Base-by-base conservation (phyloP, 2,888 invertebrate genomes). In the Drosophila colorata region DNA sequence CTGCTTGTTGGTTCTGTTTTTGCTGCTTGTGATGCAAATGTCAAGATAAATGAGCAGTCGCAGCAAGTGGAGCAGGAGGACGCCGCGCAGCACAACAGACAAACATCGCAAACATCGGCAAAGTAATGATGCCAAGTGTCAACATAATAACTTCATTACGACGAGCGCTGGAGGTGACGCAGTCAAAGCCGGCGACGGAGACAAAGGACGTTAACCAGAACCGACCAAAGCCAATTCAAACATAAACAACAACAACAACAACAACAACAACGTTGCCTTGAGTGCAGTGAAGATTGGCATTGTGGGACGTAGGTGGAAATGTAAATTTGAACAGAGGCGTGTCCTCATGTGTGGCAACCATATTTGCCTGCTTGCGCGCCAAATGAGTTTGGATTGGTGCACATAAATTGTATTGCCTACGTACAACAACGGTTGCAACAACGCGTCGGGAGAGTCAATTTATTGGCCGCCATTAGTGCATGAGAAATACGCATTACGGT, bases 111-210 rank as follows among this genome's bases (percentile, higher is more conserved):
- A n/a, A n/a, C n/a, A n/a, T n/a, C n/a, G 51, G 60, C 57, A 72
- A 81, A 74, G 70, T 74, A 71, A 84, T 69, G 57, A 82, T 78
- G 73, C 71, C 77, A 73, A 85, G 79, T 87, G 89, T 88, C 86
- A 87, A 89, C 89, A 87, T 75, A 85, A 89, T 87, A 89, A 89
- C 85, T 87, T 89, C 80, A 88, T 88, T 88, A 74, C 55, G 67
- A 46, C 33, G 43, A 72, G 23, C 48, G 37, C 31, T 37, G 33
- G 67, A 56, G 63, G 57, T 56, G 65, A 49, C 73, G 44, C 9
- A 35, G 52, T 38, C 53, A 35, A 53, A 71, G 60, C 20, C 38
- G 37, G 9, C 18, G n/a, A 8, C 49, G 38, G 5, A 38, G 33
- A 43, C 43, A 16, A 37, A 37, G 55, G 46, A 38, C 49, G 37